phyloP scores from a whole-genome alignment of 2,888 invertebrate species.

The Silvanus unidentatus region DNA sequence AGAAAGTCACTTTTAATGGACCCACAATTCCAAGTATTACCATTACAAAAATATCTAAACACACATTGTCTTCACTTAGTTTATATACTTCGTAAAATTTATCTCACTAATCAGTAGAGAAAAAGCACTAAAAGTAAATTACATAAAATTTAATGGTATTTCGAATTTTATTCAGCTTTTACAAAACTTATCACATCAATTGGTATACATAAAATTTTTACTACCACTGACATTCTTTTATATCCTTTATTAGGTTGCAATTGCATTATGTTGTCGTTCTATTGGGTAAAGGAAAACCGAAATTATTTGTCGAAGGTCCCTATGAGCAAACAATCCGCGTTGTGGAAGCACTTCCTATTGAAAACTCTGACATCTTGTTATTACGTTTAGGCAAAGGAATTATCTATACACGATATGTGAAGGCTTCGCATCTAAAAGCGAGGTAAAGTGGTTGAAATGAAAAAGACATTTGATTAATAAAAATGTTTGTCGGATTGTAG shows the following conservation, averaged over 20 bases:
- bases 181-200: too few relatives aligned
- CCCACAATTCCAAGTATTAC: too few relatives aligned
- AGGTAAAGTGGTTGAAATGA: constrained; percentile 33
- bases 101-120: too few relatives aligned
- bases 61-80: too few relatives aligned
- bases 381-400: constrained; percentile 58
- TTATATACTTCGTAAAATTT: too few relatives aligned
- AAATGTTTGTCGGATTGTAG: constrained; percentile 35
- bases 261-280: constrained; percentile 58
- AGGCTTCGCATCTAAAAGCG: constrained; percentile 54
- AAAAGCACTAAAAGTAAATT: too few relatives aligned
- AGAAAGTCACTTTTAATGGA: not conserved
- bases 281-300: constrained; percentile 61
- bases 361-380: constrained; percentile 55
- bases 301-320: constrained; percentile 55
- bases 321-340: constrained; percentile 65
- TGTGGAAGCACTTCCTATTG: constrained; percentile 53
- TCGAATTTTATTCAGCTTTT: too few relatives aligned
- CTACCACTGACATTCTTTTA: not conserved
- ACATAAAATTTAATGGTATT: too few relatives aligned
- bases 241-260: constrained; percentile 42
- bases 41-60: too few relatives aligned
- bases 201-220: constrained; percentile 4
- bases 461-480: constrained; percentile 8
- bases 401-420: constrained; percentile 57